Conservation (phyloP, 1,140 invertebrate species). For the Formica exsecta region DNA sequence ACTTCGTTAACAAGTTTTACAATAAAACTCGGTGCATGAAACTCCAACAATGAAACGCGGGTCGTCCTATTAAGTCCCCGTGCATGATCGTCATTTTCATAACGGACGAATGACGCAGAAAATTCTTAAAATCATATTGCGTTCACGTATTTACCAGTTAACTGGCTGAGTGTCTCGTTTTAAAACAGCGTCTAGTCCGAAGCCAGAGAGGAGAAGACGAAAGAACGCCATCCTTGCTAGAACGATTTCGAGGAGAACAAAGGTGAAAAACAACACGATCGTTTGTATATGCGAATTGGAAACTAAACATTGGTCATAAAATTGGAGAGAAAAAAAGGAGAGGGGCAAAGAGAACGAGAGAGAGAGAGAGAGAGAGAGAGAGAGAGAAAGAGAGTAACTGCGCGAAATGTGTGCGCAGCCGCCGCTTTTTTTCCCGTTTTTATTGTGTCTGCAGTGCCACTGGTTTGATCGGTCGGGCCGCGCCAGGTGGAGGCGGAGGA, state of each 20-base stretch:
- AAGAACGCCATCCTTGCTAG: neutral
- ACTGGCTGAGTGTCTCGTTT: slow-evolving; percentile 53
- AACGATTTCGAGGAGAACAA: neutral
- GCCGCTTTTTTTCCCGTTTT: slow-evolving; percentile 79
- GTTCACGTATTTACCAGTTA: slow-evolving; percentile 72
- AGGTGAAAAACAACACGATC: slow-evolving; percentile 1
- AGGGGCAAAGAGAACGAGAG: too few species aligned
- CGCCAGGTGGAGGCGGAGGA: slow-evolving; percentile 75
- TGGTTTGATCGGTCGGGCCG: slow-evolving; percentile 79
- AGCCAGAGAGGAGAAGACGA: slow-evolving; percentile 30
- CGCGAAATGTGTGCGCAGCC: slow-evolving; percentile 70
- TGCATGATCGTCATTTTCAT: slow-evolving; percentile 31
- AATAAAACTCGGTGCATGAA: slow-evolving; percentile 15
- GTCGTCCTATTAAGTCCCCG: slow-evolving; percentile 6
- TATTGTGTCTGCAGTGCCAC: slow-evolving; percentile 83
- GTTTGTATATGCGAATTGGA: neutral
- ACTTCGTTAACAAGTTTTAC: slow-evolving; percentile 36
- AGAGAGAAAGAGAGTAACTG: slow-evolving; percentile 60
- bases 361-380: too few species aligned
- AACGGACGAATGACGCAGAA: slow-evolving; percentile 7
- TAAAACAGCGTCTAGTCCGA: slow-evolving; percentile 52
- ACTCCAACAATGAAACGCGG: neutral
- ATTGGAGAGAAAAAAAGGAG: too few species aligned
- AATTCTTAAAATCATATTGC: slow-evolving; percentile 47
- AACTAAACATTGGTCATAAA: neutral